Evolutionary conservation across 2,797 vertebrate species (phyloP), one percentile per base, ranked within the genome.

Genomic region (Thalassophryne amazonica): DNA sequence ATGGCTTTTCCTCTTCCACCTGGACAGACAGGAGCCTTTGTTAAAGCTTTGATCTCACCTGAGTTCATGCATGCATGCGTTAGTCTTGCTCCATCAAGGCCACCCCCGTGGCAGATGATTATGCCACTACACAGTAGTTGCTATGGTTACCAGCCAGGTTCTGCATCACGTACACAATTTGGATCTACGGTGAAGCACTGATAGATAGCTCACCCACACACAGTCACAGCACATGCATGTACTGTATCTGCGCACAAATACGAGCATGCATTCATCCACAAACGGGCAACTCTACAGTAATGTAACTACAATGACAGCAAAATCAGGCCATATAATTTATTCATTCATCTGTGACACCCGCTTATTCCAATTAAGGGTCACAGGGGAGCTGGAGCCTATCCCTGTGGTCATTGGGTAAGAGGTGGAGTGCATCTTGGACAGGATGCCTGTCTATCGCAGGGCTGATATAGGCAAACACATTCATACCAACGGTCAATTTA

Each of bases 61-160:
- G 17, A 48, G 34, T 34, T 40, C 42, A 43, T 50, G 5, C 40
- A 19, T 28, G 30, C 40, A 33, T 40, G 22, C 38, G 35, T 15
- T 58, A 64, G 55, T 62, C 47, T 39, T 69, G 49, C 38, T 56
- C 46, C 60, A 18, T 70, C 56, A 62, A 69, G 57, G 61, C 60
- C 79, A 50, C 75, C 73, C 75, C 79, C 67, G 60, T 82, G 73
- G 85, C 73, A 81, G 62, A 86, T 67, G 69, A 87, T 71, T 73
- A 80, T 49, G 34, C 66, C 82, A 81, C 81, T 86, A 86, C 85
- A 82, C 71, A 49, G 65, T 76, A 83, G 90, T 91, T 90, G 78
- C 89, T 60, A 88, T 90, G 79, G 90, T 85, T 80, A 90, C 88
- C 55, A 28, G 68, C 66, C 68, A 52, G 80, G 78, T 85, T 85